Evolutionary conservation across 2,888 invertebrate species (phyloP).

Genomic region (Ornithoptera priamus): DNA sequence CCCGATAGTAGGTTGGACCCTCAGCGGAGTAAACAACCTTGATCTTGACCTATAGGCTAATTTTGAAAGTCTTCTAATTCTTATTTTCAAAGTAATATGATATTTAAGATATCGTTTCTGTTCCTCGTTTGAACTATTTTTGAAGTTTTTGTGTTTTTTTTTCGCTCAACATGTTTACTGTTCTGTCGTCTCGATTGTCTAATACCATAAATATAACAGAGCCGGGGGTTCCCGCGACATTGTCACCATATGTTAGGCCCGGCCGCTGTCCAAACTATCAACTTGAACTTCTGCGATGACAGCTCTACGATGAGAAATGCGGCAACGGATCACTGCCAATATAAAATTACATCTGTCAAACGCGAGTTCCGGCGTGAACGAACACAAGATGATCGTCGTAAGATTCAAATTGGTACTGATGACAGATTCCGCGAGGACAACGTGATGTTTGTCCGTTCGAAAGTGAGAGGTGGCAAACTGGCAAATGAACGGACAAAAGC

Average conservation of each 20-base stretch:
- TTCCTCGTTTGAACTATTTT: no score
- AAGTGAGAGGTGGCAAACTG: conserved; percentile 37
- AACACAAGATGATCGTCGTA: background rate
- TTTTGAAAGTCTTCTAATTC: no score
- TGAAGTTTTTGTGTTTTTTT: no score
- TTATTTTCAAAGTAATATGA: no score
- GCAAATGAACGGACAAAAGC: conserved; percentile 40
- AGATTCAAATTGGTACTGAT: background rate
- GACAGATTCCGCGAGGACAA: conserved; percentile 2
- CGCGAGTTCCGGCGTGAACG: background rate
- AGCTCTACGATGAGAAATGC: conserved; percentile 22
- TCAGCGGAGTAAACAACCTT: no score
- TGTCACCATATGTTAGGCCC: conserved; percentile 4
- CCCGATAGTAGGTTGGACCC: no score
- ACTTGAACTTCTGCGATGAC: conserved; percentile 24
- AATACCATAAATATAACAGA: background rate
- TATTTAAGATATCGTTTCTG: no score
- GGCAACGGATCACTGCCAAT: conserved; percentile 1
- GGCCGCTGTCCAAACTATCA: conserved; percentile 9
- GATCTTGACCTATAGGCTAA: no score
- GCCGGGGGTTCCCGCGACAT: background rate
- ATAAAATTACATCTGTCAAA: background rate
- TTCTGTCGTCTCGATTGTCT: no score
- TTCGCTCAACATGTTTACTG: no score
- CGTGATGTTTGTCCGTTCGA: conserved; percentile 34